Evolutionary conservation across 92 coral and sea anemone species (phyloP).

Genomic region (Phenganax stokvisi): DNA sequence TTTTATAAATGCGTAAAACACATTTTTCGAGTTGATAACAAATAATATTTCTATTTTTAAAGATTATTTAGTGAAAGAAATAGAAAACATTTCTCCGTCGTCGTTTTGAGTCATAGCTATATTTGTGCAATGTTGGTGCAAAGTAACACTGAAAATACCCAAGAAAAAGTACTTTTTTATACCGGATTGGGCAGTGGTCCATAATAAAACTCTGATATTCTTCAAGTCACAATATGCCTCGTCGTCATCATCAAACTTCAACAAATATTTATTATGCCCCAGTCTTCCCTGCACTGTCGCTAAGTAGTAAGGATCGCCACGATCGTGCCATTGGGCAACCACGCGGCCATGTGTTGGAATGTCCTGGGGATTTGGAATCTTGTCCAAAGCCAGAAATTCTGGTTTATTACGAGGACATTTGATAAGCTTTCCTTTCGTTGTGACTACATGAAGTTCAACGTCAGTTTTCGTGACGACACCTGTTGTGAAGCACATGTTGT

Average conservation of each 20-base stretch:
- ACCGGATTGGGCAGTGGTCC: slow-evolving; percentile 28
- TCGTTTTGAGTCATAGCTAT: no score
- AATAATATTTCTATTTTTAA: no score
- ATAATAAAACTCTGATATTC: slow-evolving; percentile 63
- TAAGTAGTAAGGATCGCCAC: slow-evolving; percentile 72
- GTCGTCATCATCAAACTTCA: slow-evolving; percentile 85
- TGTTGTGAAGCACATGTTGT: slow-evolving; percentile 73
- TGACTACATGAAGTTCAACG: slow-evolving; percentile 71
- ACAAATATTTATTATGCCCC: slow-evolving; percentile 61
- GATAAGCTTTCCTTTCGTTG: slow-evolving; percentile 77
- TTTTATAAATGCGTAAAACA: no score
- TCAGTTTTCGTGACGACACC: slow-evolving; percentile 78
- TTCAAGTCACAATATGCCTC: slow-evolving; percentile 71
- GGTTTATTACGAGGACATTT: slow-evolving; percentile 52
- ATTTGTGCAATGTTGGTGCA: no score
- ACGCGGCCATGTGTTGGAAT: slow-evolving; percentile 75
- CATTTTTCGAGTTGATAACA: no score
- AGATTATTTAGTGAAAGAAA: no score
- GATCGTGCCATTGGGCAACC: slow-evolving; percentile 78
- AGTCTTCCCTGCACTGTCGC: slow-evolving; percentile 60
- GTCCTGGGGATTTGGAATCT: slow-evolving; percentile 76
- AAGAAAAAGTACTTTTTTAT: neutral
- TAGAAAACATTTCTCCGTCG: no score
- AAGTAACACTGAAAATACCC: neutral
- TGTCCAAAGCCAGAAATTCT: slow-evolving; percentile 67